Base-by-base conservation (phyloP, 2,888 invertebrate species). In the Acleris laterana region DNA sequence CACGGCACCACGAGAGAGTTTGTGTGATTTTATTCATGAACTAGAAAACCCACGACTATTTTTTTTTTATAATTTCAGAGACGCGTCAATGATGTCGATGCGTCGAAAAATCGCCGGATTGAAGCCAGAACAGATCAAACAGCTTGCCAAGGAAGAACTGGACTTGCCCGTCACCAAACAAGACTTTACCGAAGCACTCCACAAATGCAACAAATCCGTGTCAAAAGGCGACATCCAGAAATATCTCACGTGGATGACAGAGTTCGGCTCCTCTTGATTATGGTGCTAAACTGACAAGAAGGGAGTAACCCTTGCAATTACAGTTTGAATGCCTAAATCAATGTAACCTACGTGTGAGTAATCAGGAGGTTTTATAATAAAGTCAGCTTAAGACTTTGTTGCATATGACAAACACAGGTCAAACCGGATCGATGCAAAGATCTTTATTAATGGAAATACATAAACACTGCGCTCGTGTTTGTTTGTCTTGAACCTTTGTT, bases 11-110 rank as follows among this genome's bases (percentile, higher is more conserved):
- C 25, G 25, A 7, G 6, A 6, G 7, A 25, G 25, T 25, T 38
- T 11, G 32, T 3, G 4, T 13, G 38, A 13, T 11, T 38, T 38
- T 38, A 38, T 38, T 38, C 9, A 38, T 3, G 13, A 11, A 38
- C 11, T 11, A 38, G 11, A 38, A 38, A 38, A 1, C 38, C 38
- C 38, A 11, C 9, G 38, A 38, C 3, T 11, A 4, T 11, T 9
- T 11, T 32, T 32, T 7, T 32, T 38, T 32, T 38, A 38, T 13
- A 4, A 38, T 81, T 83, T 3, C 83, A 97, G 99, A 76, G 99
- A 99, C 93, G 99, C 99, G 6, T 98, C 99, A 42, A 99, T 99
- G 99, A 99, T 99, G 99, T 97, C 98, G 0, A 99, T 99, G 98
- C 94, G 99, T 49, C 94, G 98, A 62, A 97, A 98, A 89, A 99